Conservation (phyloP, 2,888 invertebrate species). For the Eumerus sabulonum region DNA sequence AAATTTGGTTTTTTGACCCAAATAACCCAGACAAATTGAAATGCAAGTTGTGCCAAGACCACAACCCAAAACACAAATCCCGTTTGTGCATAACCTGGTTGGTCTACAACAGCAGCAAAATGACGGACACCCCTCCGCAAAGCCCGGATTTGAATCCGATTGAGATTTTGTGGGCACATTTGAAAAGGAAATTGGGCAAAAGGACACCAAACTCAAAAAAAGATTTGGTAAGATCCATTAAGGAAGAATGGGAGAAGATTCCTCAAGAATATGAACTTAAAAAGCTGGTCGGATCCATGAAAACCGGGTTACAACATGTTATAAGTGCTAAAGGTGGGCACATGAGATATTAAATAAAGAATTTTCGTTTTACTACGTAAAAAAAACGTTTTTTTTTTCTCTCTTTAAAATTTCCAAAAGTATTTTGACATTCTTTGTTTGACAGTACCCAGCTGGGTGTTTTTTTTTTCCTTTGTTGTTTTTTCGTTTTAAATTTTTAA, state of each 20-base stretch:
- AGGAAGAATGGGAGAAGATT: not conserved
- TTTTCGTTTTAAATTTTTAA: too few relatives aligned
- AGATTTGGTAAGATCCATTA: not conserved
- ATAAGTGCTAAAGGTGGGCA: constrained; percentile 1
- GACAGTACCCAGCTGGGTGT: too few relatives aligned
- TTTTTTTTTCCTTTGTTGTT: too few relatives aligned
- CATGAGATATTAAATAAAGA: not conserved
- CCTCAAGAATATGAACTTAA: not conserved
- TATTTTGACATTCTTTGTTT: too few relatives aligned
- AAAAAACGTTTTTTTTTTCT: too few relatives aligned
- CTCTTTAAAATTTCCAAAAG: too few relatives aligned
- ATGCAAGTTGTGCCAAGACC: not conserved
- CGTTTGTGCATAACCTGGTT: not conserved
- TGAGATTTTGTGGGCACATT: not conserved
- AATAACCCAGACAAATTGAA: too few relatives aligned
- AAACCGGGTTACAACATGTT: not conserved
- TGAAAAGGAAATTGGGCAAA: not conserved
- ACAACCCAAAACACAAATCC: constrained; percentile 2
- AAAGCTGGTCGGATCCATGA: not conserved
- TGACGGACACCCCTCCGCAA: not conserved
- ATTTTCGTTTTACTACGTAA: too few relatives aligned
- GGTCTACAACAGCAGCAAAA: not conserved
- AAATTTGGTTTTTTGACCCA: too few relatives aligned
- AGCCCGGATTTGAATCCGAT: not conserved
- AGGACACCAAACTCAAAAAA: not conserved